These are phyloP conservation scores for Lacerta viridis DNA, from an alignment of 2,797 vertebrate genomes.

Conservation along the genomic window DNA sequence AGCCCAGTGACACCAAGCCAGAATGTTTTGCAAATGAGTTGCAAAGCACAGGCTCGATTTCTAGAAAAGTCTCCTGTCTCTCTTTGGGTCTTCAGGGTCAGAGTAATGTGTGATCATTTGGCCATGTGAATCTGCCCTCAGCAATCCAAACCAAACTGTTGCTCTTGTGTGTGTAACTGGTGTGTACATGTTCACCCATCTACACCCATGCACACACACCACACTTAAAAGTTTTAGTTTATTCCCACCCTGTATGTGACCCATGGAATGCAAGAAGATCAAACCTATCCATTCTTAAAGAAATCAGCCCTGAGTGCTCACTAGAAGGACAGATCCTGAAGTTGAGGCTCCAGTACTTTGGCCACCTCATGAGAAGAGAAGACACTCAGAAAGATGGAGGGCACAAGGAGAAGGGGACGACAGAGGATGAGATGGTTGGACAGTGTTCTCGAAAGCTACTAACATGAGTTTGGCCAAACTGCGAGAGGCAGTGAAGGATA, in stretches of 20 bases:
- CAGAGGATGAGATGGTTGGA: too few relatives aligned
- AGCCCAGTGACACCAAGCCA: background rate
- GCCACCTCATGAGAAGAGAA: too few relatives aligned
- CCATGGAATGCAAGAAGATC: background rate
- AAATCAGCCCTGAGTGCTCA: too few relatives aligned
- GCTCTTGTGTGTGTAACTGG: background rate
- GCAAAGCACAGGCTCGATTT: background rate
- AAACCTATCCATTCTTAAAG: too few relatives aligned
- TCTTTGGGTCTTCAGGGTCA: background rate
- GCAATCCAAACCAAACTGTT: background rate
- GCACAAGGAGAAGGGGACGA: too few relatives aligned
- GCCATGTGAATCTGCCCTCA: background rate
- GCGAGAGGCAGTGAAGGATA: too few relatives aligned
- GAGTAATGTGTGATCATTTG: background rate
- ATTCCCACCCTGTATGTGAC: background rate
- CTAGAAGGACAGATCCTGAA: too few relatives aligned
- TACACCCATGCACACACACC: background rate
- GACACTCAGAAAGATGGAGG: too few relatives aligned
- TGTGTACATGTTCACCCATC: background rate
- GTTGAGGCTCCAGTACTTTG: too few relatives aligned
- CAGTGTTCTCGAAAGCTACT: too few relatives aligned
- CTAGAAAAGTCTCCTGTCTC: background rate
- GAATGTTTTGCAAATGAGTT: background rate
- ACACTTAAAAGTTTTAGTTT: background rate
- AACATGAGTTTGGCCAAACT: too few relatives aligned